Conservation (phyloP, 2,113 vertebrate species). For the Calypte anna region DNA sequence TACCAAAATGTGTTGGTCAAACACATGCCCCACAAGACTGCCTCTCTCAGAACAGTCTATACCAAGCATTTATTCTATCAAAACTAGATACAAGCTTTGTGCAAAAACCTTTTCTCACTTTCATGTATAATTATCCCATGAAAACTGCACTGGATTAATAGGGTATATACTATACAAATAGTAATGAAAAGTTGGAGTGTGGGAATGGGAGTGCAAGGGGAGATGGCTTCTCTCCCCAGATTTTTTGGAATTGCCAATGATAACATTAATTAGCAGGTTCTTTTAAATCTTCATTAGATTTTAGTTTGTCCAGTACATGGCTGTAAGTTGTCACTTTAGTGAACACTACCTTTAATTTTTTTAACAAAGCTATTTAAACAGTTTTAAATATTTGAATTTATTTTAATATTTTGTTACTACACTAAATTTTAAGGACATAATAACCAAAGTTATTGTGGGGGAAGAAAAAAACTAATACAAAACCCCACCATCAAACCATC, state of each 20-base stretch:
- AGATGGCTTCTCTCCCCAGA: not conserved
- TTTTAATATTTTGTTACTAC: not conserved
- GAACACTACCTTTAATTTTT: not conserved
- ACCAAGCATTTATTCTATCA: not conserved
- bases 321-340: not conserved
- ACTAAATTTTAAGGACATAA: not conserved
- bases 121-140: not conserved
- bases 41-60: not conserved
- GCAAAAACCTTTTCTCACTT: not conserved
- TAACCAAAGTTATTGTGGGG: not conserved
- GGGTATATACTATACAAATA: not conserved
- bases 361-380: not conserved
- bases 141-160: not conserved
- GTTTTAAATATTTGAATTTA: not conserved
- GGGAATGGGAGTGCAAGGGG: rapidly evolving
- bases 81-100: not conserved
- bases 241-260: not conserved
- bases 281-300: not conserved
- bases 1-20: not conserved
- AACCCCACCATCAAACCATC: not conserved
- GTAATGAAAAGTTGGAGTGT: not conserved
- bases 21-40: not conserved
- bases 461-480: not conserved
- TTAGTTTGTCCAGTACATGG: not conserved
- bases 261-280: not conserved